Evolutionary conservation across 2,888 invertebrate species (phyloP).

Genomic region (Brenthis daphne): DNA sequence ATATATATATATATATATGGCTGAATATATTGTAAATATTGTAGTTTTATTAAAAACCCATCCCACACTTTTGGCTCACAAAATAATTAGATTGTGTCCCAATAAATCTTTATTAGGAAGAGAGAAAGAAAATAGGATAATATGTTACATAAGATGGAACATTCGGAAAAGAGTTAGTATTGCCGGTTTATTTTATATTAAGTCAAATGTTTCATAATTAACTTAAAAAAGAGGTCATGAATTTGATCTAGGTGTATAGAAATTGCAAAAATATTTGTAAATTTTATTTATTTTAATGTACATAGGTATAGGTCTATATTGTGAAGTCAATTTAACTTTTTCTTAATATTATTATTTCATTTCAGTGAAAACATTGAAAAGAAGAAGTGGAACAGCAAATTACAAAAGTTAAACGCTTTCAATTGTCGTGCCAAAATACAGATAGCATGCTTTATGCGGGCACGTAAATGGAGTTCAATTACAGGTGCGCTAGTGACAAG

Average conservation of each 20-base stretch:
- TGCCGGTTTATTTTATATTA: too few species aligned
- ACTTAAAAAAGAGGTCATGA: too few species aligned
- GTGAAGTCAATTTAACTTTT: too few species aligned
- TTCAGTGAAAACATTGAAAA: too few species aligned
- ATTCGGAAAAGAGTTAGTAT: neutral
- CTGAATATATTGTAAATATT: too few species aligned
- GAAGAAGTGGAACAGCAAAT: neutral
- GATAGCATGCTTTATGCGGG: neutral
- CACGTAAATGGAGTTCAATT: conserved; percentile 10
- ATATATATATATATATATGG: too few species aligned
- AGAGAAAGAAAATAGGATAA: neutral
- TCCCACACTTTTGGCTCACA: neutral
- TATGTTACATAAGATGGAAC: neutral
- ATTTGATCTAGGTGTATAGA: too few species aligned
- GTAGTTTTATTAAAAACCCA: neutral
- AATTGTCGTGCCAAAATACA: conserved; percentile 6
- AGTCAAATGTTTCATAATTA: too few species aligned
- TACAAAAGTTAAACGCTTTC: conserved; percentile 1
- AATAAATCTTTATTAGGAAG: conserved; percentile 6
- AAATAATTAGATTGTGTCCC: conserved; percentile 1
- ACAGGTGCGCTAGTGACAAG: neutral
- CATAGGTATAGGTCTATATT: too few species aligned
- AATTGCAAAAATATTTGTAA: too few species aligned
- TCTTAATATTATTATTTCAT: too few species aligned
- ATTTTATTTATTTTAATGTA: too few species aligned